phyloP scores from a whole-genome alignment of 2,113 vertebrate genomes.

The Microcebus jonahi region DNA sequence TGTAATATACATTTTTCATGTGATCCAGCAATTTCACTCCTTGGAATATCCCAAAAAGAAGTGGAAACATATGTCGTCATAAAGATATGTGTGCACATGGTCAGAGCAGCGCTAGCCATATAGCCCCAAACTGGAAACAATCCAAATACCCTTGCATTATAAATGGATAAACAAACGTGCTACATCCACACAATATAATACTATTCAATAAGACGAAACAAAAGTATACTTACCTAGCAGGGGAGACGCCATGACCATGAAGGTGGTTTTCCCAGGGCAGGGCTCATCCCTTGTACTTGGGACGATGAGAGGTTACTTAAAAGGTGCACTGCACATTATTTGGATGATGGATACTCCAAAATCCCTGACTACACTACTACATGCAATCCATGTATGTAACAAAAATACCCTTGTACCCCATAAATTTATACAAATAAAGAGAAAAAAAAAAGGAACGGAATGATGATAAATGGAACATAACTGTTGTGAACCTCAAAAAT shows the following conservation, averaged over 20 bases:
- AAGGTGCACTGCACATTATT: background rate
- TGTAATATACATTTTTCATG: background rate
- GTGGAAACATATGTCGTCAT: background rate
- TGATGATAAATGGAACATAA: background rate
- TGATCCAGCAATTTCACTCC: background rate
- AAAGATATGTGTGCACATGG: background rate
- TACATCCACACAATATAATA: background rate
- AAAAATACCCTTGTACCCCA: background rate
- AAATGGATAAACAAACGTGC: background rate
- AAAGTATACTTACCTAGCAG: background rate
- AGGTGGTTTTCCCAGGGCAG: background rate
- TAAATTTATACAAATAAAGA: background rate
- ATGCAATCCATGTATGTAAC: too few relatives aligned
- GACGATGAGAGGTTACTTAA: background rate
- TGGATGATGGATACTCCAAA: background rate
- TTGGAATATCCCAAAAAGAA: background rate
- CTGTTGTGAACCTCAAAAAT: background rate
- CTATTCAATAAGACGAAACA: background rate
- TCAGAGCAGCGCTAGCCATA: background rate
- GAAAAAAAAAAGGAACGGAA: background rate
- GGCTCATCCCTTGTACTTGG: accelerated
- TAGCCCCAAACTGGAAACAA: background rate
- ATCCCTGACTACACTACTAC: background rate
- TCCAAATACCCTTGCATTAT: background rate
- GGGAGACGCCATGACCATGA: background rate